Conservation (phyloP, 2,888 invertebrate species). For the Leptinotarsa juncta region DNA sequence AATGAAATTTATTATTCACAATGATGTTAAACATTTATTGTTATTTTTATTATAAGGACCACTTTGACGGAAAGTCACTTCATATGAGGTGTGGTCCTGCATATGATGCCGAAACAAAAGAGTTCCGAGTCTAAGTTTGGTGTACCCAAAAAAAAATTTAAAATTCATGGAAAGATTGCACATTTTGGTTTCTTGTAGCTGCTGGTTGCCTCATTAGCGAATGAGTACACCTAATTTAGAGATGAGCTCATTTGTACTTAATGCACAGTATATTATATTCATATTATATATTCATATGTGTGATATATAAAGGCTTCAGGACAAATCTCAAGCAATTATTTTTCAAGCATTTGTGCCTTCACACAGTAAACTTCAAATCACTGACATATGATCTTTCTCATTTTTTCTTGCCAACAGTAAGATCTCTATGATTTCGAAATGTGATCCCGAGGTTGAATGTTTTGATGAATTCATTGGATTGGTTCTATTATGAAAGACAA, state of each 20-base stretch:
- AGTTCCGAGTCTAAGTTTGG: neutral
- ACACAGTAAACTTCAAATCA: conserved; percentile 27
- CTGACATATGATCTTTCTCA: conserved; percentile 13
- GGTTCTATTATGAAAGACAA: neutral
- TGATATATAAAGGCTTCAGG: conserved; percentile 41
- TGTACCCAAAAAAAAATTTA: neutral
- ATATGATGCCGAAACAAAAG: conserved; percentile 1
- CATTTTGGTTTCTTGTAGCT: neutral
- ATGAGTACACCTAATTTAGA: neutral
- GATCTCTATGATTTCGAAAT: conserved; percentile 13
- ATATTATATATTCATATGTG: conserved; percentile 36
- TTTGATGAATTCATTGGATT: neutral
- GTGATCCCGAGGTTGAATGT: neutral
- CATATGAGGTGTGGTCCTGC: neutral
- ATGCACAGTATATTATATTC: conserved; percentile 25
- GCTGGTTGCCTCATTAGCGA: too few relatives aligned
- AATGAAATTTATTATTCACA: conserved; percentile 47
- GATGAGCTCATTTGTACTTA: conserved; percentile 12
- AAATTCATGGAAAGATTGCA: neutral
- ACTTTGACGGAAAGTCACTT: neutral
- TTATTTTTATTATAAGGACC: conserved; percentile 30
- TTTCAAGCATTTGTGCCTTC: conserved; percentile 40
- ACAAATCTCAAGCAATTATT: conserved; percentile 37
- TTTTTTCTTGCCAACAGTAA: conserved; percentile 1
- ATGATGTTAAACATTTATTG: conserved; percentile 63